phyloP scores from a whole-genome alignment of 2,888 invertebrate genomes.

The Metopia argyrocephala region DNA sequence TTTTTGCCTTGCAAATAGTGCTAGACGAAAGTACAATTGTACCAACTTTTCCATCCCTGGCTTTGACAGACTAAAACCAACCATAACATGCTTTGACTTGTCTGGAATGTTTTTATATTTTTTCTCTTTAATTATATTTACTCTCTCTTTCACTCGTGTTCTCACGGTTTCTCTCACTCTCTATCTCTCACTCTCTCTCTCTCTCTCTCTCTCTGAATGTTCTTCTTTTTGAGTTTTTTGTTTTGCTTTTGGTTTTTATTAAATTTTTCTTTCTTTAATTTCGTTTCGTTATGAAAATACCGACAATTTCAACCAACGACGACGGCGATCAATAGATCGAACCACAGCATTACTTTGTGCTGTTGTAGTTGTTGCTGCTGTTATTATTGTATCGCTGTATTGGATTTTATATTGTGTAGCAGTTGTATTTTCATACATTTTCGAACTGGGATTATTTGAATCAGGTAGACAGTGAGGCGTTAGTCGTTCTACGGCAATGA shows the following conservation, averaged over 20 bases:
- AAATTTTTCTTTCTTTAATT: conserved; percentile 28
- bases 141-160: neutral
- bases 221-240: conserved; percentile 9
- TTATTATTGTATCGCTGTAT: conserved; percentile 13
- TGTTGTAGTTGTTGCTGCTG: conserved; percentile 18
- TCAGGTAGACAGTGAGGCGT: conserved; percentile 79
- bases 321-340: conserved; percentile 42
- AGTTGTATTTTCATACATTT: conserved; percentile 44
- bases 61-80: conserved; percentile 15
- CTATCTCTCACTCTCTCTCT: neutral
- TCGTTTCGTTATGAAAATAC: conserved; percentile 45
- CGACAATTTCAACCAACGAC: conserved; percentile 32
- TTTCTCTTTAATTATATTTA: no score
- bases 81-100: conserved; percentile 43
- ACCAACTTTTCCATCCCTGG: conserved; percentile 6
- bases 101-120: conserved; percentile 35
- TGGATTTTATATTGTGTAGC: conserved; percentile 28
- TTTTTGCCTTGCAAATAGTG: no score
- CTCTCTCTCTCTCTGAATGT: neutral
- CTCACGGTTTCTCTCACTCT: neutral
- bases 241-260: conserved; percentile 23
- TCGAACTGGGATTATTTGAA: conserved; percentile 73
- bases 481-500: conserved; percentile 79
- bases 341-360: conserved; percentile 25
- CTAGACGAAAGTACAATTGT: no score